A percentile compares a stretch with the other conserved stretches of the same genome.
These are phyloP conservation scores for Ovibos moschatus DNA, from an alignment of 2,113 vertebrate genomes.

Conservation along the genomic window DNA sequence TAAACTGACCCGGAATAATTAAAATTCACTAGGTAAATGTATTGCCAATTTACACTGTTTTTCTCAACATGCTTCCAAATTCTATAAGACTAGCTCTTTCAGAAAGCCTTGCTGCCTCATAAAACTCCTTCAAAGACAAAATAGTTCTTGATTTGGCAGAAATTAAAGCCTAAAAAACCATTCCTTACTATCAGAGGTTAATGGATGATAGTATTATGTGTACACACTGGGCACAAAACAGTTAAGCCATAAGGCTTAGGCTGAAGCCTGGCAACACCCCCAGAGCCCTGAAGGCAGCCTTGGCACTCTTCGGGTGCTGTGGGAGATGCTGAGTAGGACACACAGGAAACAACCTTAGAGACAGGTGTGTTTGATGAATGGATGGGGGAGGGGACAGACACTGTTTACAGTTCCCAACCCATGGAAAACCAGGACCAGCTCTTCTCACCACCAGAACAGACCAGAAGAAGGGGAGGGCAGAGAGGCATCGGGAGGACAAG, in stretches of 20 bases:
- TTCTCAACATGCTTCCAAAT: constrained; percentile 1
- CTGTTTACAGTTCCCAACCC: neutral
- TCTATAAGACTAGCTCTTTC: neutral
- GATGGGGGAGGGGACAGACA: too few relatives aligned
- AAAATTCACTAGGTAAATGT: constrained; percentile 20
- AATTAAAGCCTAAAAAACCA: neutral
- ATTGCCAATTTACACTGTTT: neutral
- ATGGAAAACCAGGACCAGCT: neutral
- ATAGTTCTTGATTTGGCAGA: neutral
- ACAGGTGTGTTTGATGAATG: neutral
- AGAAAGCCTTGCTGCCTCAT: neutral
- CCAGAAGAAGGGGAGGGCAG: neutral
- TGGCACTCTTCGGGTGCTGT: neutral
- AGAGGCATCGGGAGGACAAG: neutral
- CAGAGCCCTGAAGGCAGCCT: neutral
- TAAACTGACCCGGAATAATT: neutral
- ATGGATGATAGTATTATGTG: neutral
- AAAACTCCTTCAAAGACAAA: neutral
- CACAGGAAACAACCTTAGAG: neutral
- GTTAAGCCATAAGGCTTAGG: neutral
- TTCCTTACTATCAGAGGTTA: neutral
- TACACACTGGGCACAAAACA: neutral
- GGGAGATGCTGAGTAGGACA: neutral
- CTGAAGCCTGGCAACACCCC: neutral
- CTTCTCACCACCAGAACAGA: neutral